Evolutionary conservation across 2,113 vertebrate species (phyloP), one percentile per base, ranked within the genome.

Genomic region (Cyanoderma ruficeps): DNA sequence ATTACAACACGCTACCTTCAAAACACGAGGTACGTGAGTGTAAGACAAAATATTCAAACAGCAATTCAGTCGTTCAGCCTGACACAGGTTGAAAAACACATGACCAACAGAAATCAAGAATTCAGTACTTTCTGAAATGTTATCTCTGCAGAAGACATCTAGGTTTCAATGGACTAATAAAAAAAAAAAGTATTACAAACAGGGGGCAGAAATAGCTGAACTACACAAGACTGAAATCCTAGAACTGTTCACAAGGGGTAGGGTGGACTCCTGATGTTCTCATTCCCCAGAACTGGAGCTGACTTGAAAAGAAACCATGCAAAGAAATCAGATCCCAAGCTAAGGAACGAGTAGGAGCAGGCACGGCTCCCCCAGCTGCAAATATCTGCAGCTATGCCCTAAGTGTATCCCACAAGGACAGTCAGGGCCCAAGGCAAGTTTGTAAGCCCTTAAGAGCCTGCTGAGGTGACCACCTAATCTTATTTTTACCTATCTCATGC

Each of bases 361-460:
- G 24, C 8, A 44, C 0, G 0, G 19, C 9, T 8, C 13, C 49
- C 12, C 5, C 7, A 53, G 18, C 11, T 12, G 30, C 17, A 30
- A 28, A 46, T n/a, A 76, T 52, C 27, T 78, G 24, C 18, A 70
- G 23, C 50, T 69, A 23, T 31, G 4, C 5, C 27, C 35, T 20
- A 28, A 11, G 30, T 3, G 2, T 24, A 56, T 20, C 10, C 15
- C 37, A 63, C 3, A 27, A 4, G 7, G 41, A 18, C 8, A 44
- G 20, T 1, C 0, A 1, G 8, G 23, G 11, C 7, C 15, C 1
- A 2, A 55, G 23, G 18, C 12, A 52, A 14, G 19, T 55, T 68
- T 3, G 3, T 25, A 18, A 63, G 3, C 31, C 10, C 59, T 55
- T 2, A 15, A 55, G 53, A 86, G 18, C 10, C 25, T 63, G 11